phyloP scores from a whole-genome alignment of 2,113 vertebrate genomes.

The Lanius ludovicianus region DNA sequence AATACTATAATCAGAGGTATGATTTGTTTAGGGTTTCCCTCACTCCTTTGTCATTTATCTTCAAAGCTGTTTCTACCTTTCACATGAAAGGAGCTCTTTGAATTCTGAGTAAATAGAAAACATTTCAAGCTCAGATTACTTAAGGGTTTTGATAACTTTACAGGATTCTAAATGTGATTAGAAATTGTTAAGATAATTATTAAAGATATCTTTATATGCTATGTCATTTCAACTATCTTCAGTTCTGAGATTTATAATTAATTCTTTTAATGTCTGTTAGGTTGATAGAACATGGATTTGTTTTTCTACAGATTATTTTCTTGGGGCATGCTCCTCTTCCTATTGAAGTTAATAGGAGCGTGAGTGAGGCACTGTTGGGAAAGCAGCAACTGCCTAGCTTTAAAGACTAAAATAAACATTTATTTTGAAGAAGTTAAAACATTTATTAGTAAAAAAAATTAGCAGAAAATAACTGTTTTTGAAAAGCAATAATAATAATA shows the following conservation, averaged over 20 bases:
- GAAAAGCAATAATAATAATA: background rate
- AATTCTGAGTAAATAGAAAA: slow-evolving; percentile 49
- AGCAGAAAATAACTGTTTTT: slow-evolving; percentile 18
- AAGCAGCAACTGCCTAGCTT: background rate
- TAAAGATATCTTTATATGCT: slow-evolving; percentile 13
- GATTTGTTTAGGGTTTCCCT: slow-evolving; percentile 35
- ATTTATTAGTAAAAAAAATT: background rate
- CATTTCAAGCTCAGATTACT: slow-evolving; percentile 33
- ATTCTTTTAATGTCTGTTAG: slow-evolving; percentile 11
- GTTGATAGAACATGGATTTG: background rate
- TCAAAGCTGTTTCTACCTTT: slow-evolving; percentile 59
- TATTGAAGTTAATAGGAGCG: background rate
- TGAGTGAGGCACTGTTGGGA: background rate
- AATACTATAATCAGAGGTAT: slow-evolving; percentile 9
- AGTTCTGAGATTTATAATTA: background rate
- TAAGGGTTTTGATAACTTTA: slow-evolving; percentile 39
- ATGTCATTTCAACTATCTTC: background rate
- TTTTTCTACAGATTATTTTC: background rate
- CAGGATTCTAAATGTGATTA: slow-evolving; percentile 44
- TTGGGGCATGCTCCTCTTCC: background rate
- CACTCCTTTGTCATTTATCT: slow-evolving; percentile 41
- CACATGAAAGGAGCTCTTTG: slow-evolving; percentile 39
- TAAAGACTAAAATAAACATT: slow-evolving; percentile 18
- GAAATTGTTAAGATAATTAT: slow-evolving; percentile 46
- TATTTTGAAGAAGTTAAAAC: slow-evolving; percentile 2